Evolutionary conservation across 1,140 invertebrate species (phyloP), one percentile per base, ranked within the genome.

Genomic region (Halictus rubicundus): DNA sequence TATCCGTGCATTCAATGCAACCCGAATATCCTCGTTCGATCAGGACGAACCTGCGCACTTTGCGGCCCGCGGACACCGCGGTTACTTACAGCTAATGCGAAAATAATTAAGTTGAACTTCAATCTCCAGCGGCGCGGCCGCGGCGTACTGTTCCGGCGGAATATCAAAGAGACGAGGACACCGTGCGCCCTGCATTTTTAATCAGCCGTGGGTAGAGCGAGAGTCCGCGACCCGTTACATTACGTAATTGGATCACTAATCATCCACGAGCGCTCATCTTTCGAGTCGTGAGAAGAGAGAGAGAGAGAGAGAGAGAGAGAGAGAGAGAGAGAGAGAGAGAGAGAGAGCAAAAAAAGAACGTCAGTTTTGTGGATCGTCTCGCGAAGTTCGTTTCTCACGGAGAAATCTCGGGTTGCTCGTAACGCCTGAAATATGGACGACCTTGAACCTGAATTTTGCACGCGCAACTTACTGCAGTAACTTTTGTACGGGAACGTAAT

Each of bases 101-200:
- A 69, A 60, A 46, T 86, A 85, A 86, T 86, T 69, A 65, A 76
- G 76, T 85, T 80, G 23, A 46, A 86, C 68, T 82, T 82, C 64
- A 71, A 86, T 82, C 72, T 46, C 10, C 42, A 46, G 21, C 27
- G 21, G 39, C 37, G 19, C 37, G 23, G n/a, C 37, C 32, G 32
- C 27, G 27, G 32, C 12, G 37, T 8, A 16, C n/a, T 7, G 70
- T 49, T 69, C 52, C 61, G 46, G 60, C 19, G 57, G 39, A 71
- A 75, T 66, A 46, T 78, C 76, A 78, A 72, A 78, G 76, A 14
- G 66, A 16, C 42, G 7, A 21, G 54, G 16, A 59, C 5, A 59
- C n/a, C 5, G 9, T 6, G 10, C 10, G 54, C 3, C 9, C 49
- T 68, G 60, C 42, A 61, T 83, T 84, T 80, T 80, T 65, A 42